These are phyloP conservation scores for Acinonyx jubatus DNA, from an alignment of 2,113 vertebrate genomes.

Conservation along the genomic window DNA sequence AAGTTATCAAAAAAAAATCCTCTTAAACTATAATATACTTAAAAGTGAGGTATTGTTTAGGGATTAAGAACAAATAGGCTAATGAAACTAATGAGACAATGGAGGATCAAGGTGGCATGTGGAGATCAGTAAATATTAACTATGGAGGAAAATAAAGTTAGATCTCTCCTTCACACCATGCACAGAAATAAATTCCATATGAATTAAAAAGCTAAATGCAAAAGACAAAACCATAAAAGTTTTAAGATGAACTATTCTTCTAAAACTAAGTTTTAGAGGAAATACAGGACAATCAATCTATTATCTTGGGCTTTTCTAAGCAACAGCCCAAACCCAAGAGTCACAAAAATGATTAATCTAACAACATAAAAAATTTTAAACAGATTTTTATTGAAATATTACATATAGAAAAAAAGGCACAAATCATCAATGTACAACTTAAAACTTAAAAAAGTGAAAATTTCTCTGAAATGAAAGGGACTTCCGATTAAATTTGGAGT, in stretches of 20 bases:
- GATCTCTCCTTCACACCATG: not conserved
- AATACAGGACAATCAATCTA: not conserved
- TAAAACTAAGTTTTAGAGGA: not conserved
- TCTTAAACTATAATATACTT: not conserved
- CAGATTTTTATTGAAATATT: slow-evolving; percentile 38
- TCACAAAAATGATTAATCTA: not conserved
- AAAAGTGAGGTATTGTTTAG: not conserved
- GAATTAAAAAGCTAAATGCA: slow-evolving; percentile 11
- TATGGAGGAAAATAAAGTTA: not conserved
- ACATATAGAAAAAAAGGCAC: not conserved
- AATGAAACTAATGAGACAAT: not conserved
- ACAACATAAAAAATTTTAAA: not conserved
- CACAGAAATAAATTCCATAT: not conserved
- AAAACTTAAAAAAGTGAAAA: slow-evolving; percentile 12
- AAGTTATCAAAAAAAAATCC: not conserved
- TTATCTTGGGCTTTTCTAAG: not conserved
- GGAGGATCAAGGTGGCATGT: no score
- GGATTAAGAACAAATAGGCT: not conserved
- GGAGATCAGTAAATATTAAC: not conserved
- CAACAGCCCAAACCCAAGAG: not conserved
- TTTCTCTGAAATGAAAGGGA: not conserved
- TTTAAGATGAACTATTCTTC: not conserved
- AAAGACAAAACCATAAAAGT: not conserved
- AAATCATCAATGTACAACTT: not conserved
- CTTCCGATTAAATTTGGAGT: not conserved